These are phyloP conservation scores for Lepidocyrtinus sp. DNA, from an alignment of 2,888 invertebrate species.

Conservation along the genomic window DNA sequence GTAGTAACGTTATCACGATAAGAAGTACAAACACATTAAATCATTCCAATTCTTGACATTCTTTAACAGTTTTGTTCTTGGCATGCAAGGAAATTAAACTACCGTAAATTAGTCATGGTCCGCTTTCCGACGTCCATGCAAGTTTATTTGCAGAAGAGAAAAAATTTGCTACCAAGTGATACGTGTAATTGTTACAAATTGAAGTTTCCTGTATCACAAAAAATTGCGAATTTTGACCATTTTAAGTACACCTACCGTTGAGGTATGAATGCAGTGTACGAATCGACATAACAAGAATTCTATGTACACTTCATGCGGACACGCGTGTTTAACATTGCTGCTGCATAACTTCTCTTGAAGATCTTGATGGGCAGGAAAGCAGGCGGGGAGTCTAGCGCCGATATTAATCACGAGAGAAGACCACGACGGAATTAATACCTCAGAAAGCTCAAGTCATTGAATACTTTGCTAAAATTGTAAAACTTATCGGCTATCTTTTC, in stretches of 20 bases:
- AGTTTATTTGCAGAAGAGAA: neutral
- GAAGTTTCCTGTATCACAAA: neutral
- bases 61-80: neutral
- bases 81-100: neutral
- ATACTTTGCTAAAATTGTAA: neutral
- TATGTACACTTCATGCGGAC: too few species aligned
- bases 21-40: neutral
- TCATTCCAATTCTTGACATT: neutral
- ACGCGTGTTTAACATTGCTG: too few species aligned
- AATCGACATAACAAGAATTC: too few species aligned
- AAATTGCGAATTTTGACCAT: too few species aligned
- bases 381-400: slow-evolving; percentile 53
- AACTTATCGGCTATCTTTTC: slow-evolving; percentile 4
- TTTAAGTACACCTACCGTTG: too few species aligned
- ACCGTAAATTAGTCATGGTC: neutral
- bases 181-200: slow-evolving; percentile 1
- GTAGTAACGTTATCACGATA: neutral
- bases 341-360: too few species aligned
- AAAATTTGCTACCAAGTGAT: neutral
- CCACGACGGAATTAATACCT: slow-evolving; percentile 6
- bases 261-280: too few species aligned
- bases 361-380: slow-evolving; percentile 48
- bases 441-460: neutral
- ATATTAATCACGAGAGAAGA: slow-evolving; percentile 44
- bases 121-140: neutral